Conservation (phyloP, 2,113 vertebrate genomes). For the Phylloscopus whistleri region DNA sequence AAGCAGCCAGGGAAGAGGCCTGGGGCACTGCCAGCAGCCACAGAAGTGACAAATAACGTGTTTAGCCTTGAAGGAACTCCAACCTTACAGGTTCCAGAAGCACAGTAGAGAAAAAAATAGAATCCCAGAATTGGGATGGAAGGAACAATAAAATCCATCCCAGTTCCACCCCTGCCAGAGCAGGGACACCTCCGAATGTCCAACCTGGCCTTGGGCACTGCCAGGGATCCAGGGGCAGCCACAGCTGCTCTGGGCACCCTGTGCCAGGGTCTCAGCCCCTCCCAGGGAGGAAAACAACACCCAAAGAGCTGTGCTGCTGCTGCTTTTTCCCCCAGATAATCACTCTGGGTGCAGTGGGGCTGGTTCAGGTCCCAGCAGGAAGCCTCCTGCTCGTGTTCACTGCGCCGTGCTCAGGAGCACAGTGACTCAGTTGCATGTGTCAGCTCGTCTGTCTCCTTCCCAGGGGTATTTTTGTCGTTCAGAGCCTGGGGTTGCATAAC, state of each 20-base stretch:
- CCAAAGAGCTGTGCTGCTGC: rapidly evolving
- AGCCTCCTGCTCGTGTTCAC: not conserved
- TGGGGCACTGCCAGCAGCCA: not conserved
- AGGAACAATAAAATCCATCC: not conserved
- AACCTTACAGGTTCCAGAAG: not conserved
- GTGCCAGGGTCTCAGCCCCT: not conserved
- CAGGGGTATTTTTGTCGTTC: not conserved
- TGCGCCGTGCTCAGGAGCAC: not conserved
- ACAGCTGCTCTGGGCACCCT: too few species aligned
- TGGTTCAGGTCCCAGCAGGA: not conserved
- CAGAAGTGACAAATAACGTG: rapidly evolving
- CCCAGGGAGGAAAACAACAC: too few species aligned
- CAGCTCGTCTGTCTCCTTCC: not conserved
- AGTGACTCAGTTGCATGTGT: not conserved
- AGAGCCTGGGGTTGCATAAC: not conserved
- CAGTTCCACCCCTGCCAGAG: not conserved
- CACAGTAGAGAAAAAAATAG: not conserved
- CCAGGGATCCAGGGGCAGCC: not conserved
- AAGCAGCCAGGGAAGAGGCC: not conserved
- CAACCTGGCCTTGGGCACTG: not conserved
- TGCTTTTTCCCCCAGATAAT: not conserved
- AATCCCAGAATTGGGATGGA: not conserved
- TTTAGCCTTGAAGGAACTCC: not conserved
- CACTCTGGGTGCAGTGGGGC: rapidly evolving
- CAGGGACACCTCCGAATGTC: not conserved